Evolutionary conservation across 2,113 vertebrate species (phyloP).

Genomic region (Apodemus speciosus): DNA sequence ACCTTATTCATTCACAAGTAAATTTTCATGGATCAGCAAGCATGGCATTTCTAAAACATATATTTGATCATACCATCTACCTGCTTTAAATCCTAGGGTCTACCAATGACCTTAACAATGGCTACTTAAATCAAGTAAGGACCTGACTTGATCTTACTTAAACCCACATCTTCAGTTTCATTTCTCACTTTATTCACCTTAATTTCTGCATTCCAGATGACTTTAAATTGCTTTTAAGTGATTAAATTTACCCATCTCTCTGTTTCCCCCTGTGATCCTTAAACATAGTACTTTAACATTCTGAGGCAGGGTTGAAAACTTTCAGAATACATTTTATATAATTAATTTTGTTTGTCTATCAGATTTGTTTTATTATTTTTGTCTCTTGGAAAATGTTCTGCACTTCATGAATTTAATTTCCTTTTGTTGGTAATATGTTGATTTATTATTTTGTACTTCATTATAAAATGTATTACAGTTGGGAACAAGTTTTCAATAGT

Average conservation of each 20-base stretch:
- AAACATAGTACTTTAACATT: neutral
- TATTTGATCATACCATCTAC: neutral
- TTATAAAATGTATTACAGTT: neutral
- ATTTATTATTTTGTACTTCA: neutral
- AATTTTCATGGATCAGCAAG: neutral
- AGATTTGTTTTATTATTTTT: constrained; percentile 3
- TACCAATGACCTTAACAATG: neutral
- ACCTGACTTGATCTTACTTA: neutral
- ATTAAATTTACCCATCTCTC: neutral
- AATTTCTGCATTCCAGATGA: neutral
- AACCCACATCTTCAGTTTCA: neutral
- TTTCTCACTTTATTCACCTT: neutral
- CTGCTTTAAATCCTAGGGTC: neutral
- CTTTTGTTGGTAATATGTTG: neutral
- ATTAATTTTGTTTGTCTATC: neutral
- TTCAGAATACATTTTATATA: neutral
- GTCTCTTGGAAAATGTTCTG: neutral
- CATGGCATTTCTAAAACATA: neutral
- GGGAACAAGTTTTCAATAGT: neutral
- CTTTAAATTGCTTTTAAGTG: neutral
- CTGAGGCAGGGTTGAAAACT: neutral
- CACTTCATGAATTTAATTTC: constrained; percentile 24
- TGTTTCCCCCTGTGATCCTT: neutral
- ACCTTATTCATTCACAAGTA: neutral
- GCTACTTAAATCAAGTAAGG: neutral